These are phyloP conservation scores for Oasisia sp. DNA, from an alignment of 2,888 invertebrate species.

Conservation along the genomic window DNA sequence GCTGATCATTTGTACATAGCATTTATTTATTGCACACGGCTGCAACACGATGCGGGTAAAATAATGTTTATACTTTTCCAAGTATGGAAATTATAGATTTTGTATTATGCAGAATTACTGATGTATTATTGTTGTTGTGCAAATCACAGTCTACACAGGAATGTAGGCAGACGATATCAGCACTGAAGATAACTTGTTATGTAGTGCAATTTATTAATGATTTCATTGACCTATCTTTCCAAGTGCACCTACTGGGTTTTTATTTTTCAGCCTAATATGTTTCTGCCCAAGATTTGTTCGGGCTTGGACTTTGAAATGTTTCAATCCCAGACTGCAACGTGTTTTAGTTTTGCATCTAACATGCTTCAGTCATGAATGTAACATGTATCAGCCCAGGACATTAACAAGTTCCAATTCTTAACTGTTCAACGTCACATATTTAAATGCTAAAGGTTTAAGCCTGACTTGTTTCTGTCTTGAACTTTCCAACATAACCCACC, in stretches of 20 bases:
- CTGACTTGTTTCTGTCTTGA: no score
- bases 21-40: background rate
- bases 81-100: background rate
- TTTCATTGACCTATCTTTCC: background rate
- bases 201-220: background rate
- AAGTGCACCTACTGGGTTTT: background rate
- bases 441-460: no score
- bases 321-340: background rate
- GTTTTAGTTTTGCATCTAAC: background rate
- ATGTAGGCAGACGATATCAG: background rate
- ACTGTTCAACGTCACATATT: no score
- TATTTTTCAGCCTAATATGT: background rate
- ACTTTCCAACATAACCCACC: no score
- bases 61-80: background rate
- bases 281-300: background rate
- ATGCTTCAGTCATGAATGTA: background rate
- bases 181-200: background rate
- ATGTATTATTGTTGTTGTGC: background rate
- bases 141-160: background rate
- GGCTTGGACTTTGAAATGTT: background rate
- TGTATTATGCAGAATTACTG: background rate
- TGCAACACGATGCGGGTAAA: background rate
- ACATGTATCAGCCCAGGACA: background rate
- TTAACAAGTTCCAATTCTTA: no score
- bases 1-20: background rate